Evolutionary conservation across 2,888 invertebrate genomes (phyloP).

Genomic region (Drosophila putrida): DNA sequence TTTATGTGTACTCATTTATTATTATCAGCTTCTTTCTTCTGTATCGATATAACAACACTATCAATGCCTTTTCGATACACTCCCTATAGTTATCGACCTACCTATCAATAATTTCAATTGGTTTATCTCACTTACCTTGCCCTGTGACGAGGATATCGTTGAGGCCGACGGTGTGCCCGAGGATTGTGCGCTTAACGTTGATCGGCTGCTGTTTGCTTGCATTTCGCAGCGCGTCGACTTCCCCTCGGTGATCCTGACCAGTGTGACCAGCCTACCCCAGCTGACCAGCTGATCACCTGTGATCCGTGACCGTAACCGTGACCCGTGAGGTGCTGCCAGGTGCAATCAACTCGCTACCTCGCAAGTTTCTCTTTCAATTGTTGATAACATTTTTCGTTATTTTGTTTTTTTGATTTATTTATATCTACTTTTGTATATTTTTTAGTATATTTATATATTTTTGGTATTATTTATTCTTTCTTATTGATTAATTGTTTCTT

Average conservation of each 20-base stretch:
- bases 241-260: constrained; percentile 14
- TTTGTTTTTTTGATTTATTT: background rate
- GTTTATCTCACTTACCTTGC: constrained; percentile 74
- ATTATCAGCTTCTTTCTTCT: too few relatives aligned
- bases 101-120: background rate
- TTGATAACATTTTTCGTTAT: constrained; percentile 8
- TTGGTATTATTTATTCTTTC: background rate
- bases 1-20: too few relatives aligned
- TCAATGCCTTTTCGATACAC: too few relatives aligned
- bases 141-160: constrained; percentile 83
- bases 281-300: background rate
- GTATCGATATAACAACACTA: too few relatives aligned
- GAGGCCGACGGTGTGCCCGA: constrained; percentile 84
- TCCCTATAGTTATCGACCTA: background rate
- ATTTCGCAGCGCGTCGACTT: constrained; percentile 65
- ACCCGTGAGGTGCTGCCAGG: constrained; percentile 5
- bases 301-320: too few relatives aligned
- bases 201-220: constrained; percentile 82
- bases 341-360: constrained; percentile 37
- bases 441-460: background rate
- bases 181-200: constrained; percentile 84
- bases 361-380: constrained; percentile 10
- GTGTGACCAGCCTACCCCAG: background rate
- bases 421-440: background rate
- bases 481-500: background rate